These are phyloP conservation scores for Leucophora obtusa DNA, from an alignment of 2,888 invertebrate genomes.

Conservation along the genomic window DNA sequence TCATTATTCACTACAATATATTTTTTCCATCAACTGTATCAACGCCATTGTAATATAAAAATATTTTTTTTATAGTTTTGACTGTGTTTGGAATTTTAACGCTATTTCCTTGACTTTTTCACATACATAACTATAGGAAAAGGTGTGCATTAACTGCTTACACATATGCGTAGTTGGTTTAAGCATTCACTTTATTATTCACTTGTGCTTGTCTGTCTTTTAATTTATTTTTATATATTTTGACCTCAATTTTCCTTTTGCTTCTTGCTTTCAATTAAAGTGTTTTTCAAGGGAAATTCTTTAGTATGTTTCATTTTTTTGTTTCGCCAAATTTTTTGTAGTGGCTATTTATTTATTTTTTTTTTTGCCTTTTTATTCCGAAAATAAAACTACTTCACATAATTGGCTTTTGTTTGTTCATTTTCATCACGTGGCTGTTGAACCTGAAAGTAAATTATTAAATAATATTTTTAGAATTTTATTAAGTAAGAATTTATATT, in stretches of 20 bases:
- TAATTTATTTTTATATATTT: constrained; percentile 8
- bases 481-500: too few relatives aligned
- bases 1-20: background rate
- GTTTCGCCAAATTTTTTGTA: background rate
- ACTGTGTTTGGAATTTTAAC: background rate
- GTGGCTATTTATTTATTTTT: background rate
- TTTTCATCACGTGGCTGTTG: constrained; percentile 9
- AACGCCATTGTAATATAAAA: background rate
- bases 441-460: background rate
- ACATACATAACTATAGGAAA: too few relatives aligned
- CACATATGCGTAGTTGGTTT: background rate
- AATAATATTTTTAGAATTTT: background rate
- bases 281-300: constrained; percentile 10
- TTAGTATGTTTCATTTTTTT: background rate
- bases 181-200: background rate
- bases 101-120: background rate
- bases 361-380: background rate
- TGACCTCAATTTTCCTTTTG: constrained; percentile 18
- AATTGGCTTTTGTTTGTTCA: constrained; percentile 27
- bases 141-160: background rate
- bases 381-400: constrained; percentile 28
- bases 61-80: background rate
- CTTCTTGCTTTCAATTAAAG: constrained; percentile 26
- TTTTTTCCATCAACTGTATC: background rate
- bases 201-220: background rate